Evolutionary conservation across 2,888 invertebrate genomes (phyloP), one percentile per base, ranked within the genome.

Genomic region (Drosophila vallismaia): DNA sequence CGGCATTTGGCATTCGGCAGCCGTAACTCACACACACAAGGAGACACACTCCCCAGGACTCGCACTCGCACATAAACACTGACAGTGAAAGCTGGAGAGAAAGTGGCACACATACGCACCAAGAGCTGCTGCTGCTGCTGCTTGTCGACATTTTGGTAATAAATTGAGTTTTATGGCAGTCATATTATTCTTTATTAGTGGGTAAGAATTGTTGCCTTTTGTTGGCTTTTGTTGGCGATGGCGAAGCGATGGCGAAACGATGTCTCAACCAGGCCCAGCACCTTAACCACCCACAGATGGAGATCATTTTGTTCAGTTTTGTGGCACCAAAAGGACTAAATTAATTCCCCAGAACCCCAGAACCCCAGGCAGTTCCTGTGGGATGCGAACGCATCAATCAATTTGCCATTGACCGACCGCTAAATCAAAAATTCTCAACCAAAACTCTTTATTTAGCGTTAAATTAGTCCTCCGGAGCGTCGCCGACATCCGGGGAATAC

Each of bases 101-200:
- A 29, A 71, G 44, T 57, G 31, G 59, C 42, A 64, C 54, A 69
- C 59, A 68, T 49, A 72, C 55, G 68, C 68, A 56, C 45, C n/a
- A 19, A 42, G 36, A 24, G 44, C 38, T 19, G 19, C 50, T 49
- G 44, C 38, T 19, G 19, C 50, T 49, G 76, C 83, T 82, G 86
- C 85, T 71, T 86, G 85, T 86, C 82, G 86, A 84, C 86, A 77
- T 86, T 82, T 80, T 68, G 85, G 83, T 86, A 86, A 83, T 83
- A 83, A 83, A 83, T 83, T 86, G 87, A 84, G 87, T 83, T 83
- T 83, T 83, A 83, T 83, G 87, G 83, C 87, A 86, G 79, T 84
- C 83, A 81, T 83, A 83, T 83, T 86, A 83, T 83, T 83, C 87
- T 86, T 83, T 83, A 83, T 83, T 86, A 83, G 83, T 86, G 82